Base-by-base conservation (phyloP, 2,888 invertebrate genomes). In the Elysia crispata region DNA sequence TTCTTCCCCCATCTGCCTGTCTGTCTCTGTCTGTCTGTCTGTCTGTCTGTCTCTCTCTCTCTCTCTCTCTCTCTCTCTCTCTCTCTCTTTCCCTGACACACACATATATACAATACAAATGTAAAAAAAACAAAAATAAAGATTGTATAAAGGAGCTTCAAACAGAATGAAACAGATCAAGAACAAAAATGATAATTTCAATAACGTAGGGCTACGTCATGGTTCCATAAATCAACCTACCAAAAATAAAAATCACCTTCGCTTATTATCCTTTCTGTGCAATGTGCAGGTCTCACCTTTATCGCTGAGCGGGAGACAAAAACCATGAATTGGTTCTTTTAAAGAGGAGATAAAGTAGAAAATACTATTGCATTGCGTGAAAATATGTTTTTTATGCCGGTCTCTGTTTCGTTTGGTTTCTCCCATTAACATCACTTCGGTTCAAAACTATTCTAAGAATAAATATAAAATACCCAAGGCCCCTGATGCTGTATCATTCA, bases 1-100 rank as follows among this genome's bases (percentile, higher is more conserved):
- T 66, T 6, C 6, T 8, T 28, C 5, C 30, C n/a, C 25, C 28
- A 5, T 66, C n/a, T 28, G 18, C 25, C 28, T 30, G 5, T 30
- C 18, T 30, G 1, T 18, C 66, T 18, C 18, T 66, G 3, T 66
- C 25, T 66, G 28, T 66, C 25, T 66, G 5, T 66, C 66, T 25
- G 3, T 66, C 50, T 72, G 23, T 72, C 50, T 72, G 50, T 50
- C 50, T 72, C 72, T 72, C 54, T 72, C 72, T 72, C 72, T 50
- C 50, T 72, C 72, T 72, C 72, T 72, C 54, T 50, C 72, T 50
- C 54, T 50, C 72, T 50, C 49, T 1, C 50, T 72, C 23, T 50
- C 54, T 72, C 54, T 72, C 72, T 72, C 72, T 50, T 23, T 72
- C 72, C 50, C 72, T 72, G 23, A 23, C 72, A 23, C 54, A 23